Conservation (phyloP, 2,113 vertebrate species). For the Notechis scutatus region DNA sequence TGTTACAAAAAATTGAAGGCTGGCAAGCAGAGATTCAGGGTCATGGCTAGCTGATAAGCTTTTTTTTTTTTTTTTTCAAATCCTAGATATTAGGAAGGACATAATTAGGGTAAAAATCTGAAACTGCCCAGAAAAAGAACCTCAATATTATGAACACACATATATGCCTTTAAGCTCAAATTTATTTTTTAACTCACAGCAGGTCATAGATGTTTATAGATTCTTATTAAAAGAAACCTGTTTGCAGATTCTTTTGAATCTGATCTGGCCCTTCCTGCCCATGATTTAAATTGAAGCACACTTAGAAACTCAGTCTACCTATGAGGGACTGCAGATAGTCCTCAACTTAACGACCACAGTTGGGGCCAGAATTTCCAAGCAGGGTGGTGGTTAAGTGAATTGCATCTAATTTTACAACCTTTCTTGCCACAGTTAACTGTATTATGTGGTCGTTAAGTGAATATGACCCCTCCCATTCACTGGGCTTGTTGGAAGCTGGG, state of each 20-base stretch:
- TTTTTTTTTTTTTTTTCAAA: not conserved
- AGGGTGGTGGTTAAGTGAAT: not conserved
- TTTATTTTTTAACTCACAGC: not conserved
- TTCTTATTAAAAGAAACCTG: not conserved
- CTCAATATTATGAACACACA: not conserved
- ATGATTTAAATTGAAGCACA: not conserved
- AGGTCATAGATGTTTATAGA: not conserved
- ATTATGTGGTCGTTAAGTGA: not conserved
- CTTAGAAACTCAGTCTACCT: not conserved
- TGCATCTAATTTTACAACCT: not conserved
- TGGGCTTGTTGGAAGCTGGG: not conserved
- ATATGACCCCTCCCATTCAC: not conserved
- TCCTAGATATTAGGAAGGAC: not conserved
- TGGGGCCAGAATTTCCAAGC: not conserved
- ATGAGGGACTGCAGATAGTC: not conserved
- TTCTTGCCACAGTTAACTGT: not conserved
- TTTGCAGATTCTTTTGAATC: not conserved
- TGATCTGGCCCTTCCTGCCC: not conserved
- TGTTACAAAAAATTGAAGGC: not conserved
- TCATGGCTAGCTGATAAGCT: not conserved
- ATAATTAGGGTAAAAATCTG: not conserved
- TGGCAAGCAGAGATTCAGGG: not conserved
- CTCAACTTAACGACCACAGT: not conserved
- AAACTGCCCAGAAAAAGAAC: not conserved
- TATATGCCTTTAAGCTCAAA: not conserved